Evolutionary conservation across 2,113 vertebrate species (phyloP).

Genomic region (Pyrgilauda ruficollis): DNA sequence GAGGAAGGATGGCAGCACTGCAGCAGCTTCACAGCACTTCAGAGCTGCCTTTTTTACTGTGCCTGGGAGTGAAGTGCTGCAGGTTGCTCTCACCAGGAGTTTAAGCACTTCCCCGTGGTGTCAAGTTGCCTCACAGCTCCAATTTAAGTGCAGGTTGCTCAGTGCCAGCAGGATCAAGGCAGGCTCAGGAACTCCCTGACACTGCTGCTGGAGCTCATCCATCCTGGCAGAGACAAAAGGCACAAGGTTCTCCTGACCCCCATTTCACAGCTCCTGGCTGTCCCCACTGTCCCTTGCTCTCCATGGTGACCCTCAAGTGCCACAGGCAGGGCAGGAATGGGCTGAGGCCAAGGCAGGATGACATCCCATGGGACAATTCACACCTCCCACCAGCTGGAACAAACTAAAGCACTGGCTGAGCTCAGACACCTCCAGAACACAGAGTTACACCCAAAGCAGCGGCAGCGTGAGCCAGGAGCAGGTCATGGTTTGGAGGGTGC

Average conservation of each 20-base stretch:
- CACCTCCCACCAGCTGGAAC: not conserved
- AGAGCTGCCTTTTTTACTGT: not conserved
- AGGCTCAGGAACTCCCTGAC: not conserved
- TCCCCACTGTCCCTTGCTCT: not conserved
- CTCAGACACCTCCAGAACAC: not conserved
- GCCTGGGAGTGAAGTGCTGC: not conserved
- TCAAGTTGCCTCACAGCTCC: not conserved
- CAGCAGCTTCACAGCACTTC: not conserved
- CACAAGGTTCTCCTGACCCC: not conserved
- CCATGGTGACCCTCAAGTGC: not conserved
- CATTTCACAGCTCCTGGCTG: rapidly evolving
- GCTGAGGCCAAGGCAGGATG: not conserved
- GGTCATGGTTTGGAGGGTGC: not conserved
- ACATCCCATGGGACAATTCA: too few species aligned
- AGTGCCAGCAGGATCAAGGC: not conserved
- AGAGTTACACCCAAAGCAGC: not conserved
- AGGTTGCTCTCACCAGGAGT: not conserved
- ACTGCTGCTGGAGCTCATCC: not conserved
- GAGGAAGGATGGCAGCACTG: not conserved
- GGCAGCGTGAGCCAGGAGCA: not conserved
- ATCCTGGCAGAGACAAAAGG: not conserved
- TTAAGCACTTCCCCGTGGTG: not conserved
- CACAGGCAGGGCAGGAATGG: not conserved
- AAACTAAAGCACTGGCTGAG: not conserved
- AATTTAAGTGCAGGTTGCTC: not conserved